Percentiles rank a stretch among this genome's conserved stretches.
phyloP scores from a whole-genome alignment of 1,140 invertebrate species.

The Myzus persicae region DNA sequence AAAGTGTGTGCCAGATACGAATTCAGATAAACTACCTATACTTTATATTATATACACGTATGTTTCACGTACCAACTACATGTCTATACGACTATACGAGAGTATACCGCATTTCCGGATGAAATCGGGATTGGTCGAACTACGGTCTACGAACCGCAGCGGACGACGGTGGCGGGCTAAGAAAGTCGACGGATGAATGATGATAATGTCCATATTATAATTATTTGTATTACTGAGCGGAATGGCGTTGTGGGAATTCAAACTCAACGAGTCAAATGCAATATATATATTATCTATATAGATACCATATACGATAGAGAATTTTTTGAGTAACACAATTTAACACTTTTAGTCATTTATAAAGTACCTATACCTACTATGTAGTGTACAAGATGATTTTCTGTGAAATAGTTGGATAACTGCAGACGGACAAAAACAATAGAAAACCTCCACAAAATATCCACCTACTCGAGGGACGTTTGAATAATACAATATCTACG shows the following conservation, averaged over 20 bases:
- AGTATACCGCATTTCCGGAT: not conserved
- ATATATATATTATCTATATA: too few species aligned
- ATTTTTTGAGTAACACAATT: not conserved
- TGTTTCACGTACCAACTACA: not conserved
- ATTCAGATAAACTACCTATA: conserved; percentile 5
- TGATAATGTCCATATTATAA: not conserved
- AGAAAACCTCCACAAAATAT: not conserved
- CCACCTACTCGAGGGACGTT: not conserved
- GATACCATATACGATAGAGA: not conserved
- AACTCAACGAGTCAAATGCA: not conserved
- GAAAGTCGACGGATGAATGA: conserved; percentile 4
- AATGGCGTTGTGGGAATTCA: not conserved
- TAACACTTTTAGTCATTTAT: not conserved
- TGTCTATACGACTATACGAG: not conserved
- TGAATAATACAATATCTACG: not conserved
- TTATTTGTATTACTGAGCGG: not conserved
- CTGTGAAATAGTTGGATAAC: conserved; percentile 1
- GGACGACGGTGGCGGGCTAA: not conserved
- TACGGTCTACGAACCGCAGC: not conserved
- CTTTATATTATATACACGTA: not conserved
- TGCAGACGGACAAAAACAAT: not conserved
- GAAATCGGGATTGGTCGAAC: not conserved
- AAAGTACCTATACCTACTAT: too few species aligned
- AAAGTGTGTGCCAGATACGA: not conserved
- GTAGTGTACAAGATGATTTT: not conserved